Evolutionary conservation across 1,140 invertebrate species (phyloP).

Genomic region (Oppia nitens): DNA sequence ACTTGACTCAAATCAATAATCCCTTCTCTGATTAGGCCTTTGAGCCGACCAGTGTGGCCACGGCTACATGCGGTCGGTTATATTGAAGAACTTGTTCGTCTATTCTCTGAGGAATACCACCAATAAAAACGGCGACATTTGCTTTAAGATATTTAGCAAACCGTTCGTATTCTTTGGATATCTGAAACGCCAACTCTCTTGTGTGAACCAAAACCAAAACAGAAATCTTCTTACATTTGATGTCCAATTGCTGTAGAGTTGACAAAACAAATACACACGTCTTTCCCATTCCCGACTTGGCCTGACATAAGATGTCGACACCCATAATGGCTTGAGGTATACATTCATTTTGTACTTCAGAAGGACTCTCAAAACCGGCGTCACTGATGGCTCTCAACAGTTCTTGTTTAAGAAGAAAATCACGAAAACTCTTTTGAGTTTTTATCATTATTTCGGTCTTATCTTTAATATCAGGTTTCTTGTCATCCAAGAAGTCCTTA

Average conservation of each 20-base stretch:
- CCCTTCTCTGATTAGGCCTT: conserved; percentile 32
- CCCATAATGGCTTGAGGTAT: conserved; percentile 97
- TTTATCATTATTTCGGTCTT: conserved; percentile 97
- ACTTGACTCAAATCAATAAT: conserved; percentile 33
- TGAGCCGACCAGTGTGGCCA: conserved; percentile 39
- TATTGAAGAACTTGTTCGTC: conserved; percentile 39
- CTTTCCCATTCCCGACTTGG: conserved; percentile 99
- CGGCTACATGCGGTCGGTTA: conserved; percentile 41
- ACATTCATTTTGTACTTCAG: conserved; percentile 93
- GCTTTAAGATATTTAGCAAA: conserved; percentile 40
- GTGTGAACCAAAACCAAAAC: conserved; percentile 43
- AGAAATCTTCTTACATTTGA: conserved; percentile 69
- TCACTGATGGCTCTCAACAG: conserved; percentile 92
- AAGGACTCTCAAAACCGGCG: conserved; percentile 99
- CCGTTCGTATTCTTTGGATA: conserved; percentile 41
- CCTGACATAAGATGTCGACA: conserved; percentile 98
- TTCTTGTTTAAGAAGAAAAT: conserved; percentile 93
- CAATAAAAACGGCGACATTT: conserved; percentile 39
- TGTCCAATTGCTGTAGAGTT: conserved; percentile 88
- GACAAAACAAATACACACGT: conserved; percentile 97
- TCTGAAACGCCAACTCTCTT: conserved; percentile 42
- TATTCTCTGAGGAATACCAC: conserved; percentile 37
- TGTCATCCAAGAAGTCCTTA: conserved; percentile 29
- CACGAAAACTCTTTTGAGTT: conserved; percentile 87
- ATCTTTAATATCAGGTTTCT: conserved; percentile 42